Evolutionary conservation across 2,888 invertebrate species (phyloP).

Genomic region (Plagiodera versicolora): DNA sequence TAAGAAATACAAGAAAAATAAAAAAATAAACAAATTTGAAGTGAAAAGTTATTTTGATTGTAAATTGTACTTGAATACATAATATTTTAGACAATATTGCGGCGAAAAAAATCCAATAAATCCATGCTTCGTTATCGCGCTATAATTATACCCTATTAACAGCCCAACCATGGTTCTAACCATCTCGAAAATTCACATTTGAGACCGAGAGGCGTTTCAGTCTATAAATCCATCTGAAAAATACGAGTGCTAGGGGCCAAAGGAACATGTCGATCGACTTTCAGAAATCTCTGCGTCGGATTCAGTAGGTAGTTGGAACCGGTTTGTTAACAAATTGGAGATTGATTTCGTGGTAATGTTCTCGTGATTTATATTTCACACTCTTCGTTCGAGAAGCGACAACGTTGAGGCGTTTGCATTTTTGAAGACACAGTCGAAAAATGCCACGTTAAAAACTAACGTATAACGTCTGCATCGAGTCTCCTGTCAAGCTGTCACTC

Average conservation of each 20-base stretch:
- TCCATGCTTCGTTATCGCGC: slow-evolving; percentile 9
- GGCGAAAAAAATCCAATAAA: no score
- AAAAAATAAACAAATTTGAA: no score
- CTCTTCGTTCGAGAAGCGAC: slow-evolving; percentile 18
- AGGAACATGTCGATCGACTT: slow-evolving; percentile 19
- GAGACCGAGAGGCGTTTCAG: slow-evolving; percentile 14
- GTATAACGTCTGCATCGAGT: slow-evolving; percentile 15
- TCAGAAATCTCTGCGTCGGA: slow-evolving; percentile 11
- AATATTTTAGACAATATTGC: no score
- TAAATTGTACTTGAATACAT: no score
- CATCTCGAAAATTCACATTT: slow-evolving; percentile 16
- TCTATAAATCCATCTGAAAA: slow-evolving; percentile 15
- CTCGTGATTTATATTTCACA: slow-evolving; percentile 34
- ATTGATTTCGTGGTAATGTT: slow-evolving; percentile 32
- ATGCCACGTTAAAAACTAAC: no score
- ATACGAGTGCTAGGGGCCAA: slow-evolving; percentile 10
- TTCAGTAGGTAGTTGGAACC: slow-evolving; percentile 26
- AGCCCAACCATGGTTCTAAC: slow-evolving; percentile 4
- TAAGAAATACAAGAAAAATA: no score
- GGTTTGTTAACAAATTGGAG: slow-evolving; percentile 33
- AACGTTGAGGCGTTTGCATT: no score
- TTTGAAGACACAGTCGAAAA: no score
- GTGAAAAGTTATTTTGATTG: no score
- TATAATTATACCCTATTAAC: slow-evolving; percentile 21
- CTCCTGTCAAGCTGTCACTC: slow-evolving; percentile 22